These are phyloP conservation scores for zebrafish (Danio rerio) DNA, from an alignment of 2,113 vertebrate species.

Conservation along the genomic window DNA sequence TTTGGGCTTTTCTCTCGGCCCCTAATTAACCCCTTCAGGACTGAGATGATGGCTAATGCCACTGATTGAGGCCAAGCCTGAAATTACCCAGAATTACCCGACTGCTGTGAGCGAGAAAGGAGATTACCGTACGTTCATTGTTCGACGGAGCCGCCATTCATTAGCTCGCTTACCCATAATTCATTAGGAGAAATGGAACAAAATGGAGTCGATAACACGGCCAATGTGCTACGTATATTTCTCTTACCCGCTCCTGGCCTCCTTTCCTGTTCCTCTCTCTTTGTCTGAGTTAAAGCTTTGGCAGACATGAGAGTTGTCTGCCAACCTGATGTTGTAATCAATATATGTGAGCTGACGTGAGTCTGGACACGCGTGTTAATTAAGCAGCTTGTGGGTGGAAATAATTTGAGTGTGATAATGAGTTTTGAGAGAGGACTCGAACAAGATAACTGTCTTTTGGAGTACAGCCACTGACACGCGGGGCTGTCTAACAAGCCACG, in stretches of 20 bases:
- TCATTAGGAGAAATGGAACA: conserved; percentile 61
- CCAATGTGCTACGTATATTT: conserved; percentile 14
- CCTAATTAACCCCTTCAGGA: conserved; percentile 79
- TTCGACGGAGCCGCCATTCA: conserved; percentile 56
- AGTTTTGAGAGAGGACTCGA: conserved; percentile 73
- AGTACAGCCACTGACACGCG: conserved; percentile 50
- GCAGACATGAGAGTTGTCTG: conserved; percentile 47
- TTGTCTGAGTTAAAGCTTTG: conserved; percentile 60
- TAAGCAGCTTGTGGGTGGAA: conserved; percentile 79
- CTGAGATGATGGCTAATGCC: conserved; percentile 71
- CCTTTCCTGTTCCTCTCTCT: conserved; percentile 55
- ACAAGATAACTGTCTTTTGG: conserved; percentile 65
- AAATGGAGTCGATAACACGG: conserved; percentile 51
- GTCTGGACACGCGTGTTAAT: conserved; percentile 79
- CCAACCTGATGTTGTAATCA: conserved; percentile 75
- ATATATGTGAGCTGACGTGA: conserved; percentile 75
- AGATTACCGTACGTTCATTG: conserved; percentile 63
- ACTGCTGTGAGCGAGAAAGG: conserved; percentile 55
- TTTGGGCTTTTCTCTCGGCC: conserved; percentile 69
- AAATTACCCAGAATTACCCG: conserved; percentile 72
- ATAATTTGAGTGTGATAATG: conserved; percentile 80
- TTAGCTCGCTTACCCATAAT: conserved; percentile 60
- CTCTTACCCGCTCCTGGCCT: conserved; percentile 52
- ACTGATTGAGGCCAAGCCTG: conserved; percentile 74
- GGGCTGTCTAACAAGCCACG: conserved; percentile 20